Evolutionary conservation across 1,140 invertebrate genomes (phyloP), one percentile per base, ranked within the genome.

Genomic region (Megalonaias nervosa): DNA sequence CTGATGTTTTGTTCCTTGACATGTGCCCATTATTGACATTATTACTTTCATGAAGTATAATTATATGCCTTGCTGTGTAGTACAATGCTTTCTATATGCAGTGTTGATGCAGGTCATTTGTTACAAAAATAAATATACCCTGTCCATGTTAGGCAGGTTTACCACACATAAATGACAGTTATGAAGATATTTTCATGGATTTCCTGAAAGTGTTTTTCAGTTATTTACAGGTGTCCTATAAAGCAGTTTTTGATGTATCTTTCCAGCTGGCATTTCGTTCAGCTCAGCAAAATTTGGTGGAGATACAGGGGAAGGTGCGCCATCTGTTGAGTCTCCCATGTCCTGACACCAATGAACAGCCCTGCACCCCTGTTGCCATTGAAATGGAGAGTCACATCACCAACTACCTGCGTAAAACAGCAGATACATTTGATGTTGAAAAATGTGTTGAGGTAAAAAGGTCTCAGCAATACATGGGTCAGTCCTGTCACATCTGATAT

Each of bases 221-320:
- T 23, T 26, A 17, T 66, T 55, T 38, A 66, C 9, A 59, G 0
- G 31, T 67, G 12, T 38, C 21, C 60, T 19, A 0, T 17, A 59
- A 64, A n/a, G 3, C 64, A 1, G 57, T 9, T 2, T 60, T 64
- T 73, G 23, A 74, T 38, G 19, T 72, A 80, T 82, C 77, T 69
- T 87, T 82, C 26, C 84, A 94, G 94, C 86, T 94, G 62, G 91
- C 93, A 14, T 94, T 94, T 86, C 91, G 93, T 55, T 92, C 93
- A 26, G 91, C 92, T 9, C 91, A 93, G 60, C 89, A 92, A 26
- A 88, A 90, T 64, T 70, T 93, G n/a, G 81, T 87, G 14, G 92
- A 92, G 58, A 90, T 93, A 21, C 90, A 91, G 74, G 90, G 92
- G 2, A 90, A 92, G 75, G 85, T 94, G 0, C 86, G 91, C 23